Evolutionary conservation across 1,140 invertebrate genomes (phyloP), one percentile per base, ranked within the genome.

Genomic region (Drosophila subpulchrella): DNA sequence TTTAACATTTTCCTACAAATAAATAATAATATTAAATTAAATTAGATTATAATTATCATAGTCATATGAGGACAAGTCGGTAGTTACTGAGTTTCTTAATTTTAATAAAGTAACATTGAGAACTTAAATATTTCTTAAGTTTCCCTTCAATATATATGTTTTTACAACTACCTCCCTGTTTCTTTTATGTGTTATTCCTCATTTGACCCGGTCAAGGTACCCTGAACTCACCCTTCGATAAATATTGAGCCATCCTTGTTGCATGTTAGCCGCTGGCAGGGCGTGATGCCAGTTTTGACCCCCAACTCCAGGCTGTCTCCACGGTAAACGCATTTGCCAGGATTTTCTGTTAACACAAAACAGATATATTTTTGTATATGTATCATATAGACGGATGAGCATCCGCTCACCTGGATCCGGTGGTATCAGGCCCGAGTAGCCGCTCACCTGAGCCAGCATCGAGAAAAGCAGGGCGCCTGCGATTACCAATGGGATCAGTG

Each of bases 311-410:
- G 57, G 13, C 42, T 15, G 56, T 91, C 91, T 10, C 88, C 88
- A 11, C 88, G 90, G 76, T 92, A 91, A n/a, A 83, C 38, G 63
- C 91, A 92, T 66, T 84, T 91, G 3, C 89, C 89, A 20, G 77
- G 79, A 62, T 90, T 83, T 11, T 36, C 90, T 80, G 47, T 6
- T 48, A 10, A 56, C 3, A 15, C 17, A 6, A 10, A 24, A 7
- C 13, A 8, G 0, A 24, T 27, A 12, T 20, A 20, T 20, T 20
- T 20, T 13, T 4, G 4, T 42, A 38, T 3, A 17, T 24, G 6
- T 5, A 15, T 17, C 3, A 5, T 15, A 2, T 10, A 3, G 8
- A 10, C 4, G 39, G 11, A 15, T 39, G 17, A 6, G n/a, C 27
- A 39, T 54, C 4, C 4, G 24, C 66, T 48, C 58, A 90, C 84